Evolutionary conservation across 2,113 vertebrate genomes (phyloP), one percentile per base, ranked within the genome.

Genomic region (Tenrec ecaudatus): DNA sequence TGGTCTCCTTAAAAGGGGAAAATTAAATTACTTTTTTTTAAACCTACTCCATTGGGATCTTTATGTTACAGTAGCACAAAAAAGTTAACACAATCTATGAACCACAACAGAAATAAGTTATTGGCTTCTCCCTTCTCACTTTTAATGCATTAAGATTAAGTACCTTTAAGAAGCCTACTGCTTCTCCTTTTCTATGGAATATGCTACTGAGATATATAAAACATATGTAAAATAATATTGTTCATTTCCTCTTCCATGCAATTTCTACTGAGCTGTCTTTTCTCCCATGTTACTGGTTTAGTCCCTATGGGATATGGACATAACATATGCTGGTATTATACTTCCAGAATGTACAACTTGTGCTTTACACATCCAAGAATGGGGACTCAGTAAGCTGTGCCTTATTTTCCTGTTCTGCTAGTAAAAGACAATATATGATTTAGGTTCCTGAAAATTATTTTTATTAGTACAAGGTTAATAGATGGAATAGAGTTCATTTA

Each of bases 291-390:
- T 89, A 29, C 64, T 75, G 94, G 90, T 12, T 83, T 91, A 36
- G 8, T 89, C n/a, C 73, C 86, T 71, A 22, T 27, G 81, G 83
- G 47, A 64, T 64, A 4, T 75, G 57, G 84, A 92, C 73, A 58
- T 23, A 82, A 38, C 81, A 92, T 84, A 80, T 91, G 83, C 78
- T 96, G 86, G 36, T 82, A 69, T 69, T 85, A 90, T 2, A 25
- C 15, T 78, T 96, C 95, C 84, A 89, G 29, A 76, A n/a, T 87
- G 78, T 79, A 88, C 80, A 92, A 86, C 27, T 90, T 91, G 75
- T 91, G 47, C 75, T 95, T 84, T 66, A 91, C 76, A 90, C 40
- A 89, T 92, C 69, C 86, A 81, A 91, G 78, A 86, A 91, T 1
- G 16, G 16, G n/a, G 71, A 38, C 19, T 91, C 83, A 36, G 79